Conservation (phyloP, 2,797 vertebrate genomes). For the Chanos chanos region DNA sequence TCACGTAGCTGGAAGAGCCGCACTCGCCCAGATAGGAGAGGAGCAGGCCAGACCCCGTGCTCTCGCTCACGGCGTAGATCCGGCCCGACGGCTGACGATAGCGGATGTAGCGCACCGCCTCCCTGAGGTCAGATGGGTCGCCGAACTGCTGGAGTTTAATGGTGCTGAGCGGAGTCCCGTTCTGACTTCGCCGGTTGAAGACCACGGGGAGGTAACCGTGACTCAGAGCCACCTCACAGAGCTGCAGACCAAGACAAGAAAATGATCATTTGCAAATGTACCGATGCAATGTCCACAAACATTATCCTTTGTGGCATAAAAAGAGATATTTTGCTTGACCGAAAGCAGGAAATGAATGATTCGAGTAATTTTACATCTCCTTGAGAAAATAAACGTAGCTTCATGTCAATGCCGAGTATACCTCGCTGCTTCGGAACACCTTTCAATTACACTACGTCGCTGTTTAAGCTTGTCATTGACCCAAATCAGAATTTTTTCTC, state of each 20-base stretch:
- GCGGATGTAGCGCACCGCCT: constrained; percentile 78
- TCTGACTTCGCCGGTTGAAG: constrained; percentile 81
- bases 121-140: constrained; percentile 76
- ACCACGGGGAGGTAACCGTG: constrained; percentile 79
- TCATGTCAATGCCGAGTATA: background rate
- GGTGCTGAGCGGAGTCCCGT: constrained; percentile 74
- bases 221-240: constrained; percentile 73
- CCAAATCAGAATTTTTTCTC: too few relatives aligned
- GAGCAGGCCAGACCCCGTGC: constrained; percentile 78
- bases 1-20: constrained; percentile 80
- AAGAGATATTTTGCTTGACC: constrained; percentile 12
- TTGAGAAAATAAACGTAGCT: constrained; percentile 16
- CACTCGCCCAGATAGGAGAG: constrained; percentile 83
- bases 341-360: too few relatives aligned
- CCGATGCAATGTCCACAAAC: background rate
- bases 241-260: constrained; percentile 49
- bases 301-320: constrained; percentile 13
- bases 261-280: background rate
- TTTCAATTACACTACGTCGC: constrained; percentile 4
- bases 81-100: constrained; percentile 72
- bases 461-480: background rate
- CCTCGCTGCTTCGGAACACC: background rate
- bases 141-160: constrained; percentile 80
- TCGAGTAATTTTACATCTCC: background rate
- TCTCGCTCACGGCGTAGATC: constrained; percentile 78